phyloP scores from a whole-genome alignment of 2,113 vertebrate genomes.

The Gasterosteus nipponicus region DNA sequence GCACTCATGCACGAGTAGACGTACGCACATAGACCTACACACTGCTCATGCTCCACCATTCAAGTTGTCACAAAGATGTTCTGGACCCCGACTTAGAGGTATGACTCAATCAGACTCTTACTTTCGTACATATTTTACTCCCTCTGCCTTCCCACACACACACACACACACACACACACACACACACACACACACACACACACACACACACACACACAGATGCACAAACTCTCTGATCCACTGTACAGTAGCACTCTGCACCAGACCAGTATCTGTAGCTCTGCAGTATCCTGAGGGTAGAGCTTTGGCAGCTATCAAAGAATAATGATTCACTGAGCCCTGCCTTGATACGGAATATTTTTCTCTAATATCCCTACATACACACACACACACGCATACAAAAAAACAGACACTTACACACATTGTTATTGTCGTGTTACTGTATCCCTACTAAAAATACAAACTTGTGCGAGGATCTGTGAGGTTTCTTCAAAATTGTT shows the following conservation, averaged over 20 bases:
- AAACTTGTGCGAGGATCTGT: slow-evolving; percentile 9
- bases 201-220: slow-evolving; percentile 2
- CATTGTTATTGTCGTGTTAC: background rate
- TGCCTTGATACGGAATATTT: slow-evolving; percentile 25
- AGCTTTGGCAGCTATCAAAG: slow-evolving; percentile 41
- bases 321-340: slow-evolving; percentile 47
- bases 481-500: background rate
- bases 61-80: slow-evolving; percentile 69
- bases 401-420: slow-evolving; percentile 3
- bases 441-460: slow-evolving; percentile 20
- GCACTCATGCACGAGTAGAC: background rate
- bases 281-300: slow-evolving; percentile 20
- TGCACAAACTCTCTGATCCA: background rate
- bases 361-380: slow-evolving; percentile 14
- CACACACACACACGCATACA: slow-evolving; percentile 2
- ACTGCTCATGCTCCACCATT: slow-evolving; percentile 9
- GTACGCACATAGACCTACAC: background rate
- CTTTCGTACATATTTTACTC: slow-evolving; percentile 25
- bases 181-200: background rate
- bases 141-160: background rate
- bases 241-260: slow-evolving; percentile 33
- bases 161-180: background rate
- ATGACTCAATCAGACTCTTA: slow-evolving; percentile 58
- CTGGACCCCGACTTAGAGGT: slow-evolving; percentile 37
- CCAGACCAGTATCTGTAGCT: slow-evolving; percentile 34